These are phyloP conservation scores for Corticium candelabrum DNA, from an alignment of 37 sponge, comb jelly and placozoan species.

Conservation along the genomic window DNA sequence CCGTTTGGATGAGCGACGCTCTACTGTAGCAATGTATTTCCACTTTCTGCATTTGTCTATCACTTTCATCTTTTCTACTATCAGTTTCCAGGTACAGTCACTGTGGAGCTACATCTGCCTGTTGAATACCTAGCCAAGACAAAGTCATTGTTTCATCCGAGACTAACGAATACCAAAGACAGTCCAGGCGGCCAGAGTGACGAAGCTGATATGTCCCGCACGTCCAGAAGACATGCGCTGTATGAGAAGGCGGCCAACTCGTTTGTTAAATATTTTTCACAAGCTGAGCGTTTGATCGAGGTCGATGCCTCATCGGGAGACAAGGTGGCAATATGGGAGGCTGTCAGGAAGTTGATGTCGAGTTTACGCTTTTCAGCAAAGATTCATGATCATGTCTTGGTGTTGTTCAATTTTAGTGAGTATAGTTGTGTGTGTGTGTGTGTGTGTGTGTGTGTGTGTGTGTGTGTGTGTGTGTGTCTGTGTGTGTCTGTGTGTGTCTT, in stretches of 20 bases:
- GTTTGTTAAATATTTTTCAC: constrained; percentile 46
- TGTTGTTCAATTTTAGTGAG: constrained; percentile 2
- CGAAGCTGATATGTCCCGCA: constrained; percentile 56
- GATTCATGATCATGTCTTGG: constrained; percentile 10
- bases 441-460: constrained; percentile 23
- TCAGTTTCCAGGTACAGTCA: constrained; percentile 25
- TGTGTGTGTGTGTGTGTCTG: constrained; percentile 18
- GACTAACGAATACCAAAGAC: constrained; percentile 1
- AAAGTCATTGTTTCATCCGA: constrained; percentile 44
- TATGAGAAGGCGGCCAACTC: constrained; percentile 33
- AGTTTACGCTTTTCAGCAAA: neutral
- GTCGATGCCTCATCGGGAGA: constrained; percentile 63
- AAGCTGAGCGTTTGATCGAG: constrained; percentile 32
- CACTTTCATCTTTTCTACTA: neutral
- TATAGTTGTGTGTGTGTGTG: too few species aligned
- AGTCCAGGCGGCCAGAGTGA: constrained; percentile 51
- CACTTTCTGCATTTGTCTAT: constrained; percentile 6
- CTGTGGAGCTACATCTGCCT: constrained; percentile 40
- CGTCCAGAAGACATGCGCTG: constrained; percentile 49
- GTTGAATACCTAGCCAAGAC: constrained; percentile 45
- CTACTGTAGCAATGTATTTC: neutral
- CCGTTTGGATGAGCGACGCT: too few species aligned
- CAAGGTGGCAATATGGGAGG: constrained; percentile 52
- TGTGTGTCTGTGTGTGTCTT: too few species aligned
- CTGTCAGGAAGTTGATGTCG: constrained; percentile 27